Base-by-base conservation (phyloP, 1,140 invertebrate species). In the Drosophila trapezifrons region DNA sequence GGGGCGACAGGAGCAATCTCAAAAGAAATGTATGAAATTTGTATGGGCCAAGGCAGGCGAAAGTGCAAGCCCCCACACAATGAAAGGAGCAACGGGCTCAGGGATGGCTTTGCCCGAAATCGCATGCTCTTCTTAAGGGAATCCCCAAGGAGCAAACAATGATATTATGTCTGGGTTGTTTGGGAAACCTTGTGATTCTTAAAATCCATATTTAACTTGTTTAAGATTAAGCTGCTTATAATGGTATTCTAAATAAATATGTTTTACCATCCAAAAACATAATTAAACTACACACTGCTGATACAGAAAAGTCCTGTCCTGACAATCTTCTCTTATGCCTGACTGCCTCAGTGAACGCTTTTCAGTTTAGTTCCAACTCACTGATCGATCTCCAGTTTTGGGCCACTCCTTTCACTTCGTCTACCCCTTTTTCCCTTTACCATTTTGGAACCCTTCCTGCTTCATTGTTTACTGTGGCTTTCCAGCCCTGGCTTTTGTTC, bases 11-110 rank as follows among this genome's bases (percentile, higher is more conserved):
- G 65, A 80, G 83, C 83, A 76, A 83, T 83, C 83, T 87, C 63
- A 76, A 82, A 78, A 87, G 82, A 87, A 82, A 75, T 87, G 83
- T 82, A 86, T 87, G 83, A 86, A 86, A 85, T 86, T 85, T 85
- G 82, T 85, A 85, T 76, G 78, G 67, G 40, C 65, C 64, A 57
- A 46, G 51, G 62, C 78, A 12, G 78, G 52, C 65, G 78, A 86
- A 86, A 85, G 82, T 82, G 82, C 82, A 85, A 63, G 38, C 15
- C 37, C 38, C 58, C 58, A 60, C 43, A 74, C 47, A 74, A 72
- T 59, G 46, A 64, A 69, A 37, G 15, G 67, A 35, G 18, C 62
- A 43, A 38, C 45, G 13, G 47, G 32, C 32, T 32, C 67, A 71
- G 42, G 66, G 40, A 52, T 40, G 62, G 62, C 22, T 52, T 52